phyloP scores from a whole-genome alignment of 1,140 invertebrate species.

The Brachionus asplanchnoidis region DNA sequence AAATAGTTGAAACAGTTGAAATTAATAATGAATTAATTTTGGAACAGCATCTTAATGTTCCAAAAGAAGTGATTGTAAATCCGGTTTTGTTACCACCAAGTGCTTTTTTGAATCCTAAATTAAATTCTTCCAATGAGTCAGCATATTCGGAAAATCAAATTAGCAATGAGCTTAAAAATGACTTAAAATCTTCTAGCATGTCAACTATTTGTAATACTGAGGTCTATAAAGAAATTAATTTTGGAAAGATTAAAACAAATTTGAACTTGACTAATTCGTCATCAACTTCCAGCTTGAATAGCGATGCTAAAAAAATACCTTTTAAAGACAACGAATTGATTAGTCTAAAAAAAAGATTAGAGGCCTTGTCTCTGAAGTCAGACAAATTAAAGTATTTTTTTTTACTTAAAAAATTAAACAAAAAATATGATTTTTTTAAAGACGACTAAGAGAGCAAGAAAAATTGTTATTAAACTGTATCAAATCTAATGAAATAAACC shows the following conservation, averaged over 20 bases:
- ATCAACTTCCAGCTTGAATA: neutral
- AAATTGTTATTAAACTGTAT: constrained; percentile 25
- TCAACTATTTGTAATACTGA: neutral
- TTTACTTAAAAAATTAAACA: neutral
- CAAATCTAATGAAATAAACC: constrained; percentile 37
- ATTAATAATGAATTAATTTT: neutral
- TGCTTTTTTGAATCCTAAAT: neutral
- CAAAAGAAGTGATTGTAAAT: neutral
- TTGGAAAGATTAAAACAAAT: neutral
- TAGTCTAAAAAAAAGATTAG: constrained; percentile 18
- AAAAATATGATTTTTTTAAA: neutral
- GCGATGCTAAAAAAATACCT: neutral
- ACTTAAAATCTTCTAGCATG: constrained; percentile 18
- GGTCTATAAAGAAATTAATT: neutral
- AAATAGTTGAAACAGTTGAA: constrained; percentile 14
- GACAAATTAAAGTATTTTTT: constrained; percentile 29
- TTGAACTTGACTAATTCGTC: neutral
- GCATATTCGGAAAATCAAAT: neutral
- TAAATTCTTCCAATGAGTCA: neutral
- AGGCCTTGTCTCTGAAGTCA: neutral
- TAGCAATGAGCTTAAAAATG: neutral
- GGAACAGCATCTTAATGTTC: neutral
- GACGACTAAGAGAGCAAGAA: constrained; percentile 27
- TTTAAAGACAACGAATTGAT: neutral
- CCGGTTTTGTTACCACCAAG: constrained; percentile 25